phyloP scores from a whole-genome alignment of 2,797 vertebrate species.

The Bufotes viridis region DNA sequence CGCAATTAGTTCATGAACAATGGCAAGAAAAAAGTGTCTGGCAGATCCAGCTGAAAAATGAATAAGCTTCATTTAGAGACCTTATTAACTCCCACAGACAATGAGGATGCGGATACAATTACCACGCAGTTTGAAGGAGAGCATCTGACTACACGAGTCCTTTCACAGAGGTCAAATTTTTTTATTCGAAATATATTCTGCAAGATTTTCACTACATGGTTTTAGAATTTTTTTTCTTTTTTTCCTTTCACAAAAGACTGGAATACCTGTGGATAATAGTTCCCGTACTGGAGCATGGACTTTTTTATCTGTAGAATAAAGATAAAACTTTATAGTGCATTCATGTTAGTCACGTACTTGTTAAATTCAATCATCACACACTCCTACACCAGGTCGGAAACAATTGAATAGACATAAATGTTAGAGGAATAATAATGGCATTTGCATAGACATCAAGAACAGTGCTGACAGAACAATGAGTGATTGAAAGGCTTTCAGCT shows the following conservation, averaged over 20 bases:
- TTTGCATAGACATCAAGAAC: constrained; percentile 57
- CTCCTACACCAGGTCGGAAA: constrained; percentile 52
- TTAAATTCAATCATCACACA: constrained; percentile 50
- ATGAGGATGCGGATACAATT: background rate
- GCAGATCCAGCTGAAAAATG: background rate
- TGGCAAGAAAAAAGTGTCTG: background rate
- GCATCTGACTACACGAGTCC: background rate
- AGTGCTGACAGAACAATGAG: constrained; percentile 51
- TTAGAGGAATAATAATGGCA: constrained; percentile 52
- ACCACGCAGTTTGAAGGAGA: background rate
- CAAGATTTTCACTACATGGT: background rate
- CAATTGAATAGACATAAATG: constrained; percentile 46
- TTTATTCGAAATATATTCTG: background rate
- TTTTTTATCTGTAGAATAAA: constrained; percentile 27
- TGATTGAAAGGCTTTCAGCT: constrained; percentile 47
- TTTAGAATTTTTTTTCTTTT: background rate
- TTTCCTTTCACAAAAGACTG: background rate
- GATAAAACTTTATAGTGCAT: constrained; percentile 29
- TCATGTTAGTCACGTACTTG: constrained; percentile 29
- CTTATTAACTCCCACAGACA: background rate
- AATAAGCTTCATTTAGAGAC: background rate
- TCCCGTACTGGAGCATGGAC: background rate
- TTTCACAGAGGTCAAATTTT: background rate
- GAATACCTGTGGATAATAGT: constrained; percentile 10
- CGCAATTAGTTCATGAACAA: background rate